These are phyloP conservation scores for Lates calcarifer DNA, from an alignment of 2,113 vertebrate species.

Conservation along the genomic window DNA sequence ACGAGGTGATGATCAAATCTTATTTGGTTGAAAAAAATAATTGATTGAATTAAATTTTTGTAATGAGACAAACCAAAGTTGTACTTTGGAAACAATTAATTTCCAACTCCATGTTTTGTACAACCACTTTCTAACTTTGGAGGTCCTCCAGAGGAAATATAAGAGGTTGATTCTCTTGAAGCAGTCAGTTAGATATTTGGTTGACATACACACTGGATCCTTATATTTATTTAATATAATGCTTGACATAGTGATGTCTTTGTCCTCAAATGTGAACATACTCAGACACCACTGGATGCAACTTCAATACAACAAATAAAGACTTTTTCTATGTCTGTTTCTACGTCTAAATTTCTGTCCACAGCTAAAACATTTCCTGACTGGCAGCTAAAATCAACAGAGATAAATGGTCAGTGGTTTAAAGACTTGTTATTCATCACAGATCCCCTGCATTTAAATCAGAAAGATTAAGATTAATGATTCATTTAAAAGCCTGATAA, in stretches of 20 bases:
- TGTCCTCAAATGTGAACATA: background rate
- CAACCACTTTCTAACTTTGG: background rate
- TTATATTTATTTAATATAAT: background rate
- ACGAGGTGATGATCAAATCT: background rate
- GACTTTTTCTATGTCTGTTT: background rate
- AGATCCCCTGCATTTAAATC: background rate
- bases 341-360: background rate
- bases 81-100: background rate
- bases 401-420: background rate
- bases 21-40: background rate
- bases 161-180: background rate
- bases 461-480: conserved; percentile 32
- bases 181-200: background rate
- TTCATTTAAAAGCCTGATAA: conserved; percentile 28
- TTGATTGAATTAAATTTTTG: background rate
- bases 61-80: background rate
- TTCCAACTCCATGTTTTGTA: background rate
- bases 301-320: conserved; percentile 26
- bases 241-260: no score
- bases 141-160: background rate
- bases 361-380: background rate
- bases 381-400: background rate
- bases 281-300: background rate
- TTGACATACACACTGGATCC: background rate
- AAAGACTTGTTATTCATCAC: background rate